A percentile compares a stretch with the other conserved stretches of the same genome.
Evolutionary conservation across 2,113 vertebrate species (phyloP).

Genomic region (Recurvirostra avosetta): DNA sequence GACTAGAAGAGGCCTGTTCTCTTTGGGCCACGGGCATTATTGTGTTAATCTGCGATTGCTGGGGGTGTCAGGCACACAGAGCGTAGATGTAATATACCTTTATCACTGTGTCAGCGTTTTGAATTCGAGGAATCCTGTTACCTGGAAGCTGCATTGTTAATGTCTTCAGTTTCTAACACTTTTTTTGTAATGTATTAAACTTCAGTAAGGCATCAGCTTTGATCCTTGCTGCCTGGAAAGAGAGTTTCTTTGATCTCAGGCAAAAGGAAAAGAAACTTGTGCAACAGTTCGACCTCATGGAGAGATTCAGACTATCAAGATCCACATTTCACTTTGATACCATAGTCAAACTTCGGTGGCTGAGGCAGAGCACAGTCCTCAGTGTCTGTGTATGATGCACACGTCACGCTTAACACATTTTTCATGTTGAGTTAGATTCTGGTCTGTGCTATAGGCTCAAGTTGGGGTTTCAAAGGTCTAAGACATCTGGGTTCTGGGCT

Average conservation of each 20-base stretch:
- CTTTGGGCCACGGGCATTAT: neutral
- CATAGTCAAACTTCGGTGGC: neutral
- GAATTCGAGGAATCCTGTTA: neutral
- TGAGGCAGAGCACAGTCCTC: neutral
- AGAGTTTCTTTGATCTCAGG: neutral
- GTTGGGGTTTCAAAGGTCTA: neutral
- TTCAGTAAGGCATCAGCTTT: neutral
- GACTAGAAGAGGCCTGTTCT: neutral
- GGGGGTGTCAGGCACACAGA: neutral
- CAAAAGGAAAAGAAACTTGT: neutral
- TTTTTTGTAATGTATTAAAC: neutral
- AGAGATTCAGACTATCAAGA: neutral
- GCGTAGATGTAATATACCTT: neutral
- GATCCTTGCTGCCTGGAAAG: neutral
- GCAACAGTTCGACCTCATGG: neutral
- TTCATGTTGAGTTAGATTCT: neutral
- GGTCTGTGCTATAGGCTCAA: neutral
- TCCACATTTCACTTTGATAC: neutral
- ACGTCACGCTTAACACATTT: neutral
- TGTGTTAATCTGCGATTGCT: neutral
- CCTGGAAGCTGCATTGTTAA: neutral
- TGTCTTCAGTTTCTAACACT: neutral
- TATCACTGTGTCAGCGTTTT: neutral
- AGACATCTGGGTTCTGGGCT: neutral
- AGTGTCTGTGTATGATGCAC: neutral